phyloP scores from a whole-genome alignment of 1,140 invertebrate species.

The Neodiprion lecontei region DNA sequence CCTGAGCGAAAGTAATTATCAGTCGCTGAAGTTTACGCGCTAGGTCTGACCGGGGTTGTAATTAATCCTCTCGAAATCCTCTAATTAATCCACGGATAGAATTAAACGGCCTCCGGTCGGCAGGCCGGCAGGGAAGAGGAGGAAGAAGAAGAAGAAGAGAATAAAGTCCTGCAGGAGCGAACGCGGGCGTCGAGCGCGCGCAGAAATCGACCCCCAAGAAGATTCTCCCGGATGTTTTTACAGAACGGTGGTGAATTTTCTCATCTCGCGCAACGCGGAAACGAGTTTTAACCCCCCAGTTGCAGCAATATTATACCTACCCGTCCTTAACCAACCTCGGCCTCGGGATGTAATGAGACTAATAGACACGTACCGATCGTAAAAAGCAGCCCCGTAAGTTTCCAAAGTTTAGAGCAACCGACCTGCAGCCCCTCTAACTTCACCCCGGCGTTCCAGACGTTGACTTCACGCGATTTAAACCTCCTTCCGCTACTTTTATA shows the following conservation, averaged over 20 bases:
- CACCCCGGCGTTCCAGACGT: background rate
- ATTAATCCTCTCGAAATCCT: constrained; percentile 27
- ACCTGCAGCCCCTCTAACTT: constrained; percentile 10
- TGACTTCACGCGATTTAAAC: background rate
- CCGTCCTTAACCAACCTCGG: background rate
- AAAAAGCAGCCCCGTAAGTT: constrained; percentile 45
- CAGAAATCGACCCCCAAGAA: background rate
- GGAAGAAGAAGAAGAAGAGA: constrained; percentile 30
- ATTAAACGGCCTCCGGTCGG: too few relatives aligned
- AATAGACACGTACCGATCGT: constrained; percentile 57
- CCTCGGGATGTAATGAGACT: constrained; percentile 44
- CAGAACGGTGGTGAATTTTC: background rate
- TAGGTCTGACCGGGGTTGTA: background rate
- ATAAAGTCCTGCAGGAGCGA: constrained; percentile 29
- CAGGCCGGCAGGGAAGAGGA: background rate
- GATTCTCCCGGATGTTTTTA: background rate
- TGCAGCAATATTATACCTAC: too few relatives aligned
- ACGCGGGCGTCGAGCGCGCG: constrained; percentile 30
- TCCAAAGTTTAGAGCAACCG: constrained; percentile 37
- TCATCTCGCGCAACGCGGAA: constrained; percentile 6
- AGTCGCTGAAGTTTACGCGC: too few relatives aligned
- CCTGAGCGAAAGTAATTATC: too few relatives aligned
- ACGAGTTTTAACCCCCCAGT: background rate
- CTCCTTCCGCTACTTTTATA: background rate
- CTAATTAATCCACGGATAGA: constrained; percentile 36